Conservation (phyloP, 1,140 invertebrate species). For the Drosophila miranda region DNA sequence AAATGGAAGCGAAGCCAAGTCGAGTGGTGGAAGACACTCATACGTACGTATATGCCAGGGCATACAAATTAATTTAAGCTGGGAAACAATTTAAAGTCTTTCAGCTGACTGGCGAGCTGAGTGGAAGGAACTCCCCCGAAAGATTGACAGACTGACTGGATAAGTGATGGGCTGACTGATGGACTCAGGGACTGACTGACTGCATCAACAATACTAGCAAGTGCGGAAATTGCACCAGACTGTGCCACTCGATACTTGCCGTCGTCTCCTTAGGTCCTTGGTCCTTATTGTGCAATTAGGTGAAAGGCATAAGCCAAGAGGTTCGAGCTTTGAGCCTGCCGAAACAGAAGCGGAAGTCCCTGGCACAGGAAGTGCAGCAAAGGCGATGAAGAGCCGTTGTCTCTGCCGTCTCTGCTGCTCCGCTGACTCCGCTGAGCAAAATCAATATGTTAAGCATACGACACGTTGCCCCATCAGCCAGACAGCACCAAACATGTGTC, state of each 20-base stretch:
- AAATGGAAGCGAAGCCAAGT: constrained; percentile 29
- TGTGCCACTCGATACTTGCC: constrained; percentile 44
- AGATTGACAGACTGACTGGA: constrained; percentile 19
- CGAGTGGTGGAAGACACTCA: constrained; percentile 23
- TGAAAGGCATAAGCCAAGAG: constrained; percentile 44
- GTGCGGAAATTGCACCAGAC: constrained; percentile 70
- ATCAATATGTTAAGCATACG: constrained; percentile 72
- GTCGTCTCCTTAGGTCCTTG: constrained; percentile 5
- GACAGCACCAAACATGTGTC: constrained; percentile 31
- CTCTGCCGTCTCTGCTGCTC: background rate
- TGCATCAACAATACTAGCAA: constrained; percentile 56
- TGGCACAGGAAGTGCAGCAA: constrained; percentile 64
- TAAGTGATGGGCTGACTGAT: background rate
- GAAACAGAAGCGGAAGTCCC: constrained; percentile 60
- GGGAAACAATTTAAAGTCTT: constrained; percentile 73
- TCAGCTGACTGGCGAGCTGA: constrained; percentile 31
- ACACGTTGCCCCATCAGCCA: constrained; percentile 38
- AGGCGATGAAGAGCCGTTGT: constrained; percentile 40
- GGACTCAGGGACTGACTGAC: constrained; percentile 36
- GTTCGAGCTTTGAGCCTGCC: constrained; percentile 28
- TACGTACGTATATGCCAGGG: background rate
- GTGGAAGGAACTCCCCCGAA: background rate
- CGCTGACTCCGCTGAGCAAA: constrained; percentile 59
- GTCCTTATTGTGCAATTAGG: constrained; percentile 73
- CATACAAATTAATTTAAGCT: constrained; percentile 73